A percentile compares a stretch with the other conserved stretches of the same genome.
These are phyloP conservation scores for Drosophila busckii DNA, from an alignment of 1,140 invertebrate genomes.

Conservation along the genomic window DNA sequence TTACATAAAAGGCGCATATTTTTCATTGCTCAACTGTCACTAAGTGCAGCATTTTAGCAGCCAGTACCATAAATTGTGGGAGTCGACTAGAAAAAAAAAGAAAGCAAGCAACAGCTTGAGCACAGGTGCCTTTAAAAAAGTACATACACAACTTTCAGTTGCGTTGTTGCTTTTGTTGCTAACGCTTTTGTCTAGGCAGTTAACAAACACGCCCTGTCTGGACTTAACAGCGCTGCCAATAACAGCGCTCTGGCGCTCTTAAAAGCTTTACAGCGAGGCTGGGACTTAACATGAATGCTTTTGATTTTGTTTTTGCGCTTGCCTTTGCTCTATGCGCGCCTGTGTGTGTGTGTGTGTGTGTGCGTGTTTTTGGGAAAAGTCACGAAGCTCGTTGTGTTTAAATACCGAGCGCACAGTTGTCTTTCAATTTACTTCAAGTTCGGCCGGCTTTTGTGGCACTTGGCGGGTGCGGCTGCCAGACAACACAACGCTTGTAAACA, in stretches of 20 bases:
- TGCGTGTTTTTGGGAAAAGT: too few species aligned
- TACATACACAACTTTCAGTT: constrained; percentile 13
- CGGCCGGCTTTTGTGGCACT: constrained; percentile 68
- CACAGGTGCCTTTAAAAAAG: constrained; percentile 19
- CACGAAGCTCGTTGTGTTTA: constrained; percentile 49
- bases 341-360: too few species aligned
- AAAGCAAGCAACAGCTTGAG: constrained; percentile 27
- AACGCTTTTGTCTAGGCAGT: constrained; percentile 5
- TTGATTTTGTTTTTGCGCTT: constrained; percentile 35
- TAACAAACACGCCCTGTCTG: constrained; percentile 15
- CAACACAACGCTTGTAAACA: constrained; percentile 13
- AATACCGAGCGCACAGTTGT: constrained; percentile 67
- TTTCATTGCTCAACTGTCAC: constrained; percentile 4
- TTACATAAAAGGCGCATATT: constrained; percentile 4
- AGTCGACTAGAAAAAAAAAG: neutral
- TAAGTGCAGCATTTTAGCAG: constrained; percentile 54
- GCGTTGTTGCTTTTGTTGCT: constrained; percentile 10
- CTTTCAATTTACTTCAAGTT: constrained; percentile 73
- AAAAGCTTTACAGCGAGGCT: constrained; percentile 31
- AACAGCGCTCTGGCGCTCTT: constrained; percentile 26
- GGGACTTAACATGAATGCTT: constrained; percentile 38
- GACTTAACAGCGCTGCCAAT: constrained; percentile 3
- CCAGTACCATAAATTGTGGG: constrained; percentile 5
- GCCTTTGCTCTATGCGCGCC: constrained; percentile 45
- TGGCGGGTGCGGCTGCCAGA: constrained; percentile 31